These are phyloP conservation scores for Linnaemya vulpina DNA, from an alignment of 2,888 invertebrate genomes.

Conservation along the genomic window DNA sequence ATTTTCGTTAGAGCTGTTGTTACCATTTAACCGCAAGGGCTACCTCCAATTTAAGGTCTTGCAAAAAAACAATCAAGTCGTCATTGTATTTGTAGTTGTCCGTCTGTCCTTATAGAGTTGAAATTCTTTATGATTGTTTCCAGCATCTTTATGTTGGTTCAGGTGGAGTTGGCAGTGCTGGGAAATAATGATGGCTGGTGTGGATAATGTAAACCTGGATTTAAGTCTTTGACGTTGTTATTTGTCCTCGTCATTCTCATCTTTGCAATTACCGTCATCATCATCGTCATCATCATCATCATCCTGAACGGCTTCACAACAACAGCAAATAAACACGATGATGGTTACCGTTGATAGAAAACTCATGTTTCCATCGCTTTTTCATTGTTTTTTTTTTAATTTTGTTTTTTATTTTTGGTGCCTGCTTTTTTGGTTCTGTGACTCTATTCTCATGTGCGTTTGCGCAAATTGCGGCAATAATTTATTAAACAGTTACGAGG, in stretches of 20 bases:
- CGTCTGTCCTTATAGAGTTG: constrained; percentile 32
- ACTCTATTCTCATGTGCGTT: constrained; percentile 72
- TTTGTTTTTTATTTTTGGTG: background rate
- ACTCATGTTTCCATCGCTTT: constrained; percentile 26
- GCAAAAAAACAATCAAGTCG: constrained; percentile 15
- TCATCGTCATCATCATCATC: constrained; percentile 34
- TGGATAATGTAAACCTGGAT: constrained; percentile 43
- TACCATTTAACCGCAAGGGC: constrained; percentile 69
- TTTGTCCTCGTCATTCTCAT: constrained; percentile 66
- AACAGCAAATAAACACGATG: constrained; percentile 49
- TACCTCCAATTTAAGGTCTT: constrained; percentile 63
- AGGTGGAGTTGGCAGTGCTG: constrained; percentile 61
- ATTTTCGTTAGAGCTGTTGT: constrained; percentile 33
- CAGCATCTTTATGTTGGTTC: constrained; percentile 54
- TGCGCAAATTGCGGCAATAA: constrained; percentile 75
- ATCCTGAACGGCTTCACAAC: constrained; percentile 16
- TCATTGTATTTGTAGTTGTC: constrained; percentile 4
- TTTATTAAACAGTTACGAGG: constrained; percentile 73
- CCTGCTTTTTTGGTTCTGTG: constrained; percentile 9
- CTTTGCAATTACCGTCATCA: constrained; percentile 61
- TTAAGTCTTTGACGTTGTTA: constrained; percentile 46
- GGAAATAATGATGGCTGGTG: constrained; percentile 48
- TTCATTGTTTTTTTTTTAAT: background rate
- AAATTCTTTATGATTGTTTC: constrained; percentile 57
- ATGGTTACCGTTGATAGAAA: constrained; percentile 51